These are phyloP conservation scores for Heteromormyrus szaboi DNA, from an alignment of 2,797 vertebrate genomes.

Conservation along the genomic window DNA sequence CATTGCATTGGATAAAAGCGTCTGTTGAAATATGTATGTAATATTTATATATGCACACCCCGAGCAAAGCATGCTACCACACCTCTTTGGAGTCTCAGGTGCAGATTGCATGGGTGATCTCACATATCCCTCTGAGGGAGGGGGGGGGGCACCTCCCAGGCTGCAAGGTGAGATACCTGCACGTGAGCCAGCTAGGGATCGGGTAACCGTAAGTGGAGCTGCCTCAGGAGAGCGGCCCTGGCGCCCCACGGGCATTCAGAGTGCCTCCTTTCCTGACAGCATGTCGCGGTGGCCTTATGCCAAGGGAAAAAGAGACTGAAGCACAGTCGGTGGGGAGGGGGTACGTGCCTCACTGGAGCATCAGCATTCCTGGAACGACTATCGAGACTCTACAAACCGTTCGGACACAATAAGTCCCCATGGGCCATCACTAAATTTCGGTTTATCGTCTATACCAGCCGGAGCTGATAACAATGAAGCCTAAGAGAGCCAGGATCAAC, in stretches of 20 bases:
- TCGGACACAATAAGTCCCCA: not conserved
- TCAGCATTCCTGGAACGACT: not conserved
- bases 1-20: not conserved
- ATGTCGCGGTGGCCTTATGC: not conserved
- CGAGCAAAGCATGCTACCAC: not conserved
- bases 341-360: not conserved
- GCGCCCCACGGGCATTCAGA: not conserved
- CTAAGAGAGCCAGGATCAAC: not conserved
- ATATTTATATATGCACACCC: not conserved
- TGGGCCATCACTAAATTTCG: not conserved
- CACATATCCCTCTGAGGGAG: not conserved
- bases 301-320: not conserved
- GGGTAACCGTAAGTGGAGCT: not conserved
- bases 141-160: not conserved
- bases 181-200: not conserved
- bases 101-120: slow-evolving; percentile 3
- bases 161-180: not conserved
- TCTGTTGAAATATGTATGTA: not conserved
- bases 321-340: not conserved
- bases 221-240: not conserved
- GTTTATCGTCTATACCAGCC: not conserved
- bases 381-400: not conserved
- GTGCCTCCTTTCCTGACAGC: not conserved
- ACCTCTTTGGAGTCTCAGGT: not conserved
- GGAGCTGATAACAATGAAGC: not conserved